phyloP scores from a whole-genome alignment of 2,113 vertebrate species.

The Thamnophis sirtalis region DNA sequence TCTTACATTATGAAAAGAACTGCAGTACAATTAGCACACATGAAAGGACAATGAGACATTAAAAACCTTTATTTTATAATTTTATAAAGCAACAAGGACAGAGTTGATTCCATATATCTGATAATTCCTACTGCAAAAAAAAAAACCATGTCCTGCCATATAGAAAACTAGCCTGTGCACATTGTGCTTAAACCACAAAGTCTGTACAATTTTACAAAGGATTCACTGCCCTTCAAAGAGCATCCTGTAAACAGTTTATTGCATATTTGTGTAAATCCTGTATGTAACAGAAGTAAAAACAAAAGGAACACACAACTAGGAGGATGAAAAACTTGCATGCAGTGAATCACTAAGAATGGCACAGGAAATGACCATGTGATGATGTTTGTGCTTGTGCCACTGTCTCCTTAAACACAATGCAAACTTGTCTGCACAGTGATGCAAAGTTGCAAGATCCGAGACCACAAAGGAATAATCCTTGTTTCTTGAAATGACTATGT shows the following conservation, averaged over 20 bases:
- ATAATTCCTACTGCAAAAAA: conserved; percentile 76
- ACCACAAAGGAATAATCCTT: neutral
- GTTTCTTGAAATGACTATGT: rapidly evolving
- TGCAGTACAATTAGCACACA: rapidly evolving
- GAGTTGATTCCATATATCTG: conserved; percentile 64
- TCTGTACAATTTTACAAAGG: conserved; percentile 85
- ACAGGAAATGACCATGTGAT: conserved; percentile 18
- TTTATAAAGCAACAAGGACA: conserved; percentile 95
- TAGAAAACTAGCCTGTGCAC: conserved; percentile 95
- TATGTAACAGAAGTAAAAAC: conserved; percentile 54
- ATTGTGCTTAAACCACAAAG: conserved; percentile 93
- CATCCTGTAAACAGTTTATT: conserved; percentile 94
- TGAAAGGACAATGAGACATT: conserved; percentile 44
- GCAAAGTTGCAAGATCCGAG: neutral
- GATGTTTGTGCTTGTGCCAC: conserved; percentile 64
- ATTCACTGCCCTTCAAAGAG: conserved; percentile 68
- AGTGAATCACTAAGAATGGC: conserved; percentile 62
- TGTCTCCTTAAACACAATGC: neutral
- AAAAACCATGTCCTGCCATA: conserved; percentile 72
- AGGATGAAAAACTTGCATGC: conserved; percentile 78
- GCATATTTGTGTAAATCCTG: conserved; percentile 85
- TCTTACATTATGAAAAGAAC: neutral
- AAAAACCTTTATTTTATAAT: conserved; percentile 88
- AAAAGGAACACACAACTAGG: conserved; percentile 38
- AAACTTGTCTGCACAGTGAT: conserved; percentile 18